Evolutionary conservation across 2,888 invertebrate genomes (phyloP).

Genomic region (Heteromyza rotundicornis): DNA sequence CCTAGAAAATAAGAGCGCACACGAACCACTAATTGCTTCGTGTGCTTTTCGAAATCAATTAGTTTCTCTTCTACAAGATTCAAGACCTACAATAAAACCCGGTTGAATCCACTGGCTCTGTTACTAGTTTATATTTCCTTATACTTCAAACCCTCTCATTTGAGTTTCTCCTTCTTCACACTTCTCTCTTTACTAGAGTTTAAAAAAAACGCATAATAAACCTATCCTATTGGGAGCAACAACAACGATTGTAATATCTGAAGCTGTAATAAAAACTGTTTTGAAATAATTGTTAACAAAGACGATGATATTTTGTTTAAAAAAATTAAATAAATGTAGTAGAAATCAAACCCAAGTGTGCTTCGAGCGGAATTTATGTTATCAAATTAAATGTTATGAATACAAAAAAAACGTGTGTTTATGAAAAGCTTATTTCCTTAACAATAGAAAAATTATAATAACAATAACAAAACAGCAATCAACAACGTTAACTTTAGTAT

Average conservation of each 20-base stretch:
- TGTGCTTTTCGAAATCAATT: too few species aligned
- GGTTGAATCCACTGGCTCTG: too few species aligned
- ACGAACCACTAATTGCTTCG: too few species aligned
- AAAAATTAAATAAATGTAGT: conserved; percentile 18
- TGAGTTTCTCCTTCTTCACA: not conserved
- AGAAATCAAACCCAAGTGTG: conserved; percentile 56
- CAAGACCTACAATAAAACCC: too few species aligned
- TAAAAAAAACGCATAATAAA: conserved; percentile 17
- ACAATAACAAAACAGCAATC: conserved; percentile 26
- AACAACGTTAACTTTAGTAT: conserved; percentile 32
- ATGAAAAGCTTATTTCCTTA: not conserved
- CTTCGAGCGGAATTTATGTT: conserved; percentile 47
- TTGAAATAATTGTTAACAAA: conserved; percentile 38
- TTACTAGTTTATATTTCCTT: too few species aligned
- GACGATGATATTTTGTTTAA: conserved; percentile 40
- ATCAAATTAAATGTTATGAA: conserved; percentile 16
- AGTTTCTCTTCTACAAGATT: too few species aligned
- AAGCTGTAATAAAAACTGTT: conserved; percentile 31
- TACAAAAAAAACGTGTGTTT: not conserved
- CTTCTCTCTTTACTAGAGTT: not conserved
- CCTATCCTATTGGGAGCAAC: conserved; percentile 45
- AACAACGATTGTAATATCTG: conserved; percentile 43
- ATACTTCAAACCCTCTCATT: too few species aligned
- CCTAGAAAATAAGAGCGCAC: too few species aligned
- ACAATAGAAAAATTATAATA: conserved; percentile 28